phyloP scores from a whole-genome alignment of 2,113 vertebrate species.

The Gavia stellata region DNA sequence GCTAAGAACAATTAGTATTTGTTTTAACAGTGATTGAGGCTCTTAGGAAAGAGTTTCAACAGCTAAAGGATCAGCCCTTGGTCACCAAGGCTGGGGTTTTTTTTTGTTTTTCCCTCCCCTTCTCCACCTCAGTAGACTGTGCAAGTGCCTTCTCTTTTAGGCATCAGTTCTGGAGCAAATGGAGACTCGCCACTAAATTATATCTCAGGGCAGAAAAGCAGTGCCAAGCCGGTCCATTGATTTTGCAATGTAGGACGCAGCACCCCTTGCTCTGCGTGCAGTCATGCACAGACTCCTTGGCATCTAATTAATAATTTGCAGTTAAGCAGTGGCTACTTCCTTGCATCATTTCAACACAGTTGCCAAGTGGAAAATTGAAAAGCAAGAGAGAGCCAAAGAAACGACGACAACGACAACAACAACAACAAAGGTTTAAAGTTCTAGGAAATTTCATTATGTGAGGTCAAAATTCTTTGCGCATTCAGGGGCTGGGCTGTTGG shows the following conservation, averaged over 20 bases:
- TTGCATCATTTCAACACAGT: neutral
- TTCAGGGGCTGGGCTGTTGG: neutral
- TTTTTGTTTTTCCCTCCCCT: neutral
- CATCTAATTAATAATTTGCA: constrained; percentile 63
- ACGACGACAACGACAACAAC: neutral
- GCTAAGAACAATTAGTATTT: constrained; percentile 22
- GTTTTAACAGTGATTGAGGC: neutral
- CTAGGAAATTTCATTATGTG: constrained; percentile 47
- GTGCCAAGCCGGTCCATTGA: neutral
- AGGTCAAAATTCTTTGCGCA: constrained; percentile 12
- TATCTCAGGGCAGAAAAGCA: constrained; percentile 31
- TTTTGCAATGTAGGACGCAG: constrained; percentile 52
- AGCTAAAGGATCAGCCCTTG: neutral
- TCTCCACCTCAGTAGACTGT: neutral
- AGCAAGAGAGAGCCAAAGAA: constrained; percentile 8
- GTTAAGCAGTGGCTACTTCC: neutral
- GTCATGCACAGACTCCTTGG: constrained; percentile 36
- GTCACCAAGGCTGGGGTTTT: neutral
- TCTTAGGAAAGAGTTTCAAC: constrained; percentile 15
- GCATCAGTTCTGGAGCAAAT: neutral
- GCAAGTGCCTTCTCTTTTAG: constrained; percentile 9
- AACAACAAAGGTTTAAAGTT: constrained; percentile 51
- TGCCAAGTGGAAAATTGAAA: constrained; percentile 54
- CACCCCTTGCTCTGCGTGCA: constrained; percentile 21
- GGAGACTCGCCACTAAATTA: neutral